Conservation (phyloP, 2,113 vertebrate genomes). For the Tauraco erythrolophus region DNA sequence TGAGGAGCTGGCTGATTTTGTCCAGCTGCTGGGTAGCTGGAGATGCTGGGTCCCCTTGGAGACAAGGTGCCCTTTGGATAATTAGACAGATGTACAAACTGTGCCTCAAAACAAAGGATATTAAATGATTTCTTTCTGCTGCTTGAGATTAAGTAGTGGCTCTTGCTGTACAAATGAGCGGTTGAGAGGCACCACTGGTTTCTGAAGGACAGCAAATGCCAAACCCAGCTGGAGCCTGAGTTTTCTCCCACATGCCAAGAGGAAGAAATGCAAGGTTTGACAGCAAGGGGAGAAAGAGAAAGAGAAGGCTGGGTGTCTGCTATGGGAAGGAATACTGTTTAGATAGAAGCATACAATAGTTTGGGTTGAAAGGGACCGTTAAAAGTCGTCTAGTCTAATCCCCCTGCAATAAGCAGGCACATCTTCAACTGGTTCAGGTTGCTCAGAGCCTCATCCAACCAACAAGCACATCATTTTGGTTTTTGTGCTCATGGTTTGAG, state of each 20-base stretch:
- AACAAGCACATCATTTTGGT: background rate
- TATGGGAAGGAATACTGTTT: background rate
- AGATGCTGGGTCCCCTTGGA: background rate
- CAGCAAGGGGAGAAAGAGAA: background rate
- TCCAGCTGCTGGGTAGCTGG: slow-evolving; percentile 4
- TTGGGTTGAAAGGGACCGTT: too few relatives aligned
- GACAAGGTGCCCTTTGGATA: background rate
- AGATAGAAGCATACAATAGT: too few relatives aligned
- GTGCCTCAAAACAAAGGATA: background rate
- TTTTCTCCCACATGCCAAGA: background rate
- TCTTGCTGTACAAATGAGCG: background rate
- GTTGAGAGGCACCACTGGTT: background rate
- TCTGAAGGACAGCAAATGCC: background rate
- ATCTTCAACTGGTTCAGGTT: background rate
- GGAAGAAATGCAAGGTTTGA: background rate
- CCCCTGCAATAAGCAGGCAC: background rate
- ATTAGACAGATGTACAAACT: background rate
- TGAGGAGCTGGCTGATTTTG: background rate
- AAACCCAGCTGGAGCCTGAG: background rate
- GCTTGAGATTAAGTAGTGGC: background rate
- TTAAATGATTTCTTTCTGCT: background rate
- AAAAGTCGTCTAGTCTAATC: too few relatives aligned
- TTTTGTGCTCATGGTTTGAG: background rate
- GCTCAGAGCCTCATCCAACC: background rate
- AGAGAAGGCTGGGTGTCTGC: background rate